phyloP scores from a whole-genome alignment of 2,888 invertebrate genomes.

The Thera britannica region DNA sequence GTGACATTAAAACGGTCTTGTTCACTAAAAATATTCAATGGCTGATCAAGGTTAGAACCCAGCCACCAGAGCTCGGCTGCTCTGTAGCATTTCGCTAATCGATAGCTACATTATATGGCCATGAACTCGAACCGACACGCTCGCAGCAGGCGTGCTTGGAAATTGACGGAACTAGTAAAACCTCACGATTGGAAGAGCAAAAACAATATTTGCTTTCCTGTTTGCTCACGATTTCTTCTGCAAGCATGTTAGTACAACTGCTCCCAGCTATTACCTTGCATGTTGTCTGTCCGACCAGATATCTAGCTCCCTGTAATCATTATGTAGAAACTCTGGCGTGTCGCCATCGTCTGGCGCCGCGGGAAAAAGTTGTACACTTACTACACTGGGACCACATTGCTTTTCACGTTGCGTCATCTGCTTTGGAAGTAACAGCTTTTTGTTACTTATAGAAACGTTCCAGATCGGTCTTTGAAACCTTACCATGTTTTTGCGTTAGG shows the following conservation, averaged over 20 bases:
- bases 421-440: slow-evolving; percentile 57
- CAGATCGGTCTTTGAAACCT: slow-evolving; percentile 56
- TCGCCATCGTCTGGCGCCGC: slow-evolving; percentile 62
- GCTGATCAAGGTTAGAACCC: slow-evolving; percentile 56
- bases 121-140: slow-evolving; percentile 67
- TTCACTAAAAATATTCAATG: slow-evolving; percentile 44
- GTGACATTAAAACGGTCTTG: slow-evolving; percentile 27
- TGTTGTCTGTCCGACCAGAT: slow-evolving; percentile 42
- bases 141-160: slow-evolving; percentile 54
- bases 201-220: slow-evolving; percentile 46
- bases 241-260: slow-evolving; percentile 27
- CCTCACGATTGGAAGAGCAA: slow-evolving; percentile 50
- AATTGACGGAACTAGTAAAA: slow-evolving; percentile 54
- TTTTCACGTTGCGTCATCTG: slow-evolving; percentile 71
- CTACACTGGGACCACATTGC: slow-evolving; percentile 62
- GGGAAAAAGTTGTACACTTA: slow-evolving; percentile 69
- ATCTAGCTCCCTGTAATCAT: slow-evolving; percentile 55
- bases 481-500: slow-evolving; percentile 26
- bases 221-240: slow-evolving; percentile 44
- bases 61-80: slow-evolving; percentile 50
- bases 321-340: slow-evolving; percentile 67
- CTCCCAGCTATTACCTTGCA: slow-evolving; percentile 35
- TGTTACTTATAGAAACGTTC: slow-evolving; percentile 53
- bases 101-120: slow-evolving; percentile 71
- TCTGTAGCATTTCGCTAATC: slow-evolving; percentile 66